Conservation (phyloP, 2,888 invertebrate genomes). For the Brachypterus glaber region DNA sequence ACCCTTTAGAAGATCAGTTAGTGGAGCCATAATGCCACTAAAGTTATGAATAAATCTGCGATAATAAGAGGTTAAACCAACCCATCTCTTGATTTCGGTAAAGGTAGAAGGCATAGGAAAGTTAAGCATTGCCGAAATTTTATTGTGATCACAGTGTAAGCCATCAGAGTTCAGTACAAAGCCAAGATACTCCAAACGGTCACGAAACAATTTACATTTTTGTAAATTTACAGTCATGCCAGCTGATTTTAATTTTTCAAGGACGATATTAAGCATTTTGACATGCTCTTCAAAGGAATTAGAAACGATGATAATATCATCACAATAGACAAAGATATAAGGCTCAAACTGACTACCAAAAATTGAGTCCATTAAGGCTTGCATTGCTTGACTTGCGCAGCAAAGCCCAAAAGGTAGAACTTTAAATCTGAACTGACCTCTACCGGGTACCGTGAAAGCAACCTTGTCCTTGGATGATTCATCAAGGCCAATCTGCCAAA, state of each 20-base stretch:
- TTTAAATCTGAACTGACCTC: slow-evolving; percentile 11
- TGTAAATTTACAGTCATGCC: not conserved
- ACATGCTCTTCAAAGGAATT: too few relatives aligned
- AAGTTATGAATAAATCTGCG: slow-evolving; percentile 14
- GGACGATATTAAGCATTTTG: too few relatives aligned
- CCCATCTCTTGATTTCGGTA: slow-evolving; percentile 24
- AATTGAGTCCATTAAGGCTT: not conserved
- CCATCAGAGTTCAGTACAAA: slow-evolving; percentile 21
- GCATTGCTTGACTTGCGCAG: slow-evolving; percentile 5
- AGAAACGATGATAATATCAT: not conserved
- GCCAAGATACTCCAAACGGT: slow-evolving; percentile 23
- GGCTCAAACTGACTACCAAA: not conserved
- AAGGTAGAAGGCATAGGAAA: slow-evolving; percentile 21
- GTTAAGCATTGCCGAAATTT: too few relatives aligned
- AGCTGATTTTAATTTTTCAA: not conserved
- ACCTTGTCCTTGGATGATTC: slow-evolving; percentile 11
- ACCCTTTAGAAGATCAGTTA: slow-evolving; percentile 5
- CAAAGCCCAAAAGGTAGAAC: too few relatives aligned
- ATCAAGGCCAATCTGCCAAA: slow-evolving; percentile 13
- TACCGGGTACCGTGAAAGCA: slow-evolving; percentile 9
- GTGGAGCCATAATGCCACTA: slow-evolving; percentile 6
- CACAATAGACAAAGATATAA: not conserved
- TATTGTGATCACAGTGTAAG: too few relatives aligned
- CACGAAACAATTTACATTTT: not conserved
- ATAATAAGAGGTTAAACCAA: slow-evolving; percentile 20